Conservation (phyloP, 2,113 vertebrate species). For the Montifringilla adamsi region DNA sequence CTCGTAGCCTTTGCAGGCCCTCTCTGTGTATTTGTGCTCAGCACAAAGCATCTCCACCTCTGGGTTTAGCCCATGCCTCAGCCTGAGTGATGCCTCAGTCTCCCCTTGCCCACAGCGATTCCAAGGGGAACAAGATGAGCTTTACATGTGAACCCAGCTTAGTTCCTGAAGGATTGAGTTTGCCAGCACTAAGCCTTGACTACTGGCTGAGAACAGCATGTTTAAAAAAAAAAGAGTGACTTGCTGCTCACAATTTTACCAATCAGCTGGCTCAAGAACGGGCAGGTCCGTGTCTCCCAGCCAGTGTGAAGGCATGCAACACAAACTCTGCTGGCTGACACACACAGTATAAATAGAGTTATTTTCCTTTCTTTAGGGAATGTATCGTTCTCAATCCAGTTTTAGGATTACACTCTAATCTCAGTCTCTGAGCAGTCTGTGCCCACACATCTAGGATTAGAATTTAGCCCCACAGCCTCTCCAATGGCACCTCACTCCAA, state of each 20-base stretch:
- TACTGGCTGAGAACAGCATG: not conserved
- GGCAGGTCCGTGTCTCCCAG: not conserved
- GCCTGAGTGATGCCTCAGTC: not conserved
- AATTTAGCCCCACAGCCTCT: not conserved
- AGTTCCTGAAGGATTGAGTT: not conserved
- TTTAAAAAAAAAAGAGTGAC: not conserved
- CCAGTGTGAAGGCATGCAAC: not conserved
- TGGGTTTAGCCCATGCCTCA: not conserved
- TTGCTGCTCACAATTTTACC: not conserved
- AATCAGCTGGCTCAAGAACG: not conserved
- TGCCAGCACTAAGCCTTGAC: not conserved
- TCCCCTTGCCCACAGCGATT: not conserved
- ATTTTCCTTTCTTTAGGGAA: conserved; percentile 44
- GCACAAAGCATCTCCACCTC: not conserved
- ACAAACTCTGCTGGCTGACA: not conserved
- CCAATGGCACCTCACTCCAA: not conserved
- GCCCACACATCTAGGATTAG: conserved; percentile 55
- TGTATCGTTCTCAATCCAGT: conserved; percentile 44
- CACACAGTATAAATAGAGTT: conserved; percentile 20
- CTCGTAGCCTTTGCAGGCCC: not conserved
- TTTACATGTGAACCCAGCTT: not conserved
- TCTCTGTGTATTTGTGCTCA: not conserved
- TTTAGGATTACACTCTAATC: conserved; percentile 63
- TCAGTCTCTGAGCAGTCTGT: conserved; percentile 28
- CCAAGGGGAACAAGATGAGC: not conserved